Evolutionary conservation across 1,140 invertebrate species (phyloP).

Genomic region (Homarus americanus): DNA sequence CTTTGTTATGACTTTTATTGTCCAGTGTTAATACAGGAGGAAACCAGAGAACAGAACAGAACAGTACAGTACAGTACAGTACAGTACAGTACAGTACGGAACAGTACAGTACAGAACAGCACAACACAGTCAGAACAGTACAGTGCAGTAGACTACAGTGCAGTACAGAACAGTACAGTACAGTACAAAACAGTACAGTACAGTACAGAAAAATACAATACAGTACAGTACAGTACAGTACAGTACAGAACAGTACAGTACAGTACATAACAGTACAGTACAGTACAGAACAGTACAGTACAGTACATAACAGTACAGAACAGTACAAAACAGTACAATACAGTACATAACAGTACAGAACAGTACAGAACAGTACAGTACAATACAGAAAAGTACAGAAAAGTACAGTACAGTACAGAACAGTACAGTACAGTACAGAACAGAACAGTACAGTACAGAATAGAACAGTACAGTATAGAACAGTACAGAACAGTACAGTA

Average conservation of each 20-base stretch:
- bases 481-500: constrained; percentile 66
- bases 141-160: constrained; percentile 23
- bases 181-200: constrained; percentile 22
- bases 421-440: constrained; percentile 59
- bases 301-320: background rate
- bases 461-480: constrained; percentile 69
- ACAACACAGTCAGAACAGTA: constrained; percentile 15
- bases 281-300: constrained; percentile 1
- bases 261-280: constrained; percentile 29
- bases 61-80: constrained; percentile 2
- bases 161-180: constrained; percentile 16
- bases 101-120: constrained; percentile 7
- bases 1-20: too few relatives aligned
- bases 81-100: constrained; percentile 4
- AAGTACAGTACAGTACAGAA: constrained; percentile 26
- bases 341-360: background rate
- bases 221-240: constrained; percentile 30
- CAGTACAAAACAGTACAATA: background rate
- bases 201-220: background rate
- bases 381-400: constrained; percentile 3
- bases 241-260: constrained; percentile 24
- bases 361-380: constrained; percentile 23
- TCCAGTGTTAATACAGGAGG: too few relatives aligned
- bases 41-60: constrained; percentile 47
- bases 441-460: constrained; percentile 70